These are phyloP conservation scores for Leptinotarsa defecta DNA, from an alignment of 1,140 invertebrate species.

Conservation along the genomic window DNA sequence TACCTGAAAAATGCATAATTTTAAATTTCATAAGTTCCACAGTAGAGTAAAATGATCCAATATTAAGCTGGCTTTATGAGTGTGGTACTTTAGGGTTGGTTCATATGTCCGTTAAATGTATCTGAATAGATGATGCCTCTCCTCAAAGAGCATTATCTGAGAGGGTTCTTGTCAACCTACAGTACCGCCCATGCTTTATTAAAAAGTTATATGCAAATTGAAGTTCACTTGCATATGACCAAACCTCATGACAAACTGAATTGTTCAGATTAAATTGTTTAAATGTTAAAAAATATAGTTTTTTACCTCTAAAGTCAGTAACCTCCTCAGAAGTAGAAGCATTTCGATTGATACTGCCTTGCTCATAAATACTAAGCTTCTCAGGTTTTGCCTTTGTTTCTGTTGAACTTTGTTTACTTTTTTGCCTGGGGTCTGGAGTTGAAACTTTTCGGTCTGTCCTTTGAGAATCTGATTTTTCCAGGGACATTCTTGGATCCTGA, in stretches of 20 bases:
- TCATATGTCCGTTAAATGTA: too few relatives aligned
- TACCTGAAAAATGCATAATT: conserved; percentile 8
- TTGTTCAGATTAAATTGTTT: not conserved
- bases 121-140: too few relatives aligned
- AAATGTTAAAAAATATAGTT: not conserved
- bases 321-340: conserved; percentile 45
- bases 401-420: conserved; percentile 33
- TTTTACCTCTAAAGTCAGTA: conserved; percentile 37
- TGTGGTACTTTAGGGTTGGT: too few relatives aligned
- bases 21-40: too few relatives aligned
- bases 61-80: too few relatives aligned
- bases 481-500: conserved; percentile 20
- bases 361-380: conserved; percentile 53
- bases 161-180: too few relatives aligned
- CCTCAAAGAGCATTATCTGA: too few relatives aligned
- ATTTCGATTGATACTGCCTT: conserved; percentile 50
- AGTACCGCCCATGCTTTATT: too few relatives aligned
- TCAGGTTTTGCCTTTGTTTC: conserved; percentile 34
- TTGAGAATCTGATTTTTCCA: conserved; percentile 13
- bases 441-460: conserved; percentile 19
- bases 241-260: too few relatives aligned
- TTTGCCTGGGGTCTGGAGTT: conserved; percentile 31
- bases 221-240: too few relatives aligned
- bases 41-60: too few relatives aligned
- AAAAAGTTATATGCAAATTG: too few relatives aligned